Conservation (phyloP, 2,888 invertebrate genomes). For the Congeria kusceri region DNA sequence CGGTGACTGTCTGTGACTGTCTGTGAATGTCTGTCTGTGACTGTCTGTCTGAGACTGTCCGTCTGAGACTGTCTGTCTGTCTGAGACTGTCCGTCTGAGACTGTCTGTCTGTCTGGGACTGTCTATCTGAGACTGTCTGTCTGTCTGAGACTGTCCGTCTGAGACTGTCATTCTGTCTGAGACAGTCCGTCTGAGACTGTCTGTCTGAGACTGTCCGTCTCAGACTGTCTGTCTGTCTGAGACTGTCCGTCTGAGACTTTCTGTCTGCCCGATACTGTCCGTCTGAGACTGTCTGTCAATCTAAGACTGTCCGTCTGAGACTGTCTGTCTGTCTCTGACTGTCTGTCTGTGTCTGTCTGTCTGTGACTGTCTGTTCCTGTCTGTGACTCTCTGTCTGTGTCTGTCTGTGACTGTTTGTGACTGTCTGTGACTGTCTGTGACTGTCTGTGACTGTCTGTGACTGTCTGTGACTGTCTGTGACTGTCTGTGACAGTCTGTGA, state of each 20-base stretch:
- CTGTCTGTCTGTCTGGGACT: too few relatives aligned
- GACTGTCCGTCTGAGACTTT: too few relatives aligned
- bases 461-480: slow-evolving; percentile 18
- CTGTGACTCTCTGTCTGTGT: too few relatives aligned
- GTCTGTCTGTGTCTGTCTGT: slow-evolving; percentile 10
- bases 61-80: slow-evolving; percentile 7
- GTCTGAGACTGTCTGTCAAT: too few relatives aligned
- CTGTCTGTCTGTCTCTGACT: slow-evolving; percentile 10
- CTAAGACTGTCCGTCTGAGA: not conserved
- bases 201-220: slow-evolving; percentile 6
- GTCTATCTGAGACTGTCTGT: too few relatives aligned
- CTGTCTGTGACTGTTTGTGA: not conserved
- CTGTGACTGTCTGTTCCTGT: too few relatives aligned
- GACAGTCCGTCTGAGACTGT: not conserved
- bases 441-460: slow-evolving; percentile 12
- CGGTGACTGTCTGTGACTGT: slow-evolving; percentile 4
- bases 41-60: slow-evolving; percentile 7
- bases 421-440: slow-evolving; percentile 4
- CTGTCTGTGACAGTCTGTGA: too few relatives aligned
- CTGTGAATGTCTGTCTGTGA: too few relatives aligned
- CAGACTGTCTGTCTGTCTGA: too few relatives aligned
- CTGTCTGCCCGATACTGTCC: too few relatives aligned
- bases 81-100: not conserved
- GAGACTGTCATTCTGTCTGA: too few relatives aligned
- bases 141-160: not conserved